Base-by-base conservation (phyloP, 2,797 vertebrate species). In the Cryptoblepharus egeriae region DNA sequence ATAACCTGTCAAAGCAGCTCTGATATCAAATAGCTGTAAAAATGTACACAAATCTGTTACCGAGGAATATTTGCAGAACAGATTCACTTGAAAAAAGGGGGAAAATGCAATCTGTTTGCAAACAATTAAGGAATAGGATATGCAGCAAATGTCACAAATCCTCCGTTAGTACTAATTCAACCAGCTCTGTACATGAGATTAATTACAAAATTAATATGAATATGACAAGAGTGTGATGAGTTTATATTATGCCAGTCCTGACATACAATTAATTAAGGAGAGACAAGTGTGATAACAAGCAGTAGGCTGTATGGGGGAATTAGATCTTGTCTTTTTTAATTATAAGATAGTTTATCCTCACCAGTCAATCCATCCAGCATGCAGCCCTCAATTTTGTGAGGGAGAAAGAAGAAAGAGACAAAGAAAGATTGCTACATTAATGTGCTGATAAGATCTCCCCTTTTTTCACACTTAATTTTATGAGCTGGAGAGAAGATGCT, bases 211-310 rank as follows among this genome's bases (percentile, higher is more conserved):
- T 90, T 90, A 90, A 88, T 32, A 87, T 18, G 49, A 76, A 74
- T 70, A 15, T 81, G 37, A 84, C 77, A 91, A 74, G n/a, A 89
- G 69, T 74, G 65, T 77, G 75, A 91, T 90, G 49, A 28, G 39
- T 80, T 85, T 91, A 82, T 74, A 87, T 82, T 39, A 12, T 79
- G 77, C 72, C 69, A 91, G 65, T 35, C 9, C 42, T 77, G 65
- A 91, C 89, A 90, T 69, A 79, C 82, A 90, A 88, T 90, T 88
- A 83, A 93, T 90, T 90, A 93, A 88, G 32, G 65, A 87, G 81
- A 87, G n/a, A 84, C 37, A 91, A 86, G 67, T 79, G 81, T 1
- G 20, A 87, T 80, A 89, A 91, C 86, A 91, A 93, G 80, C 76
- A 87, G 69, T 30, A 28, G 1, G 32, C 61, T 89, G n/a, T 45